Conservation (phyloP, 2,888 invertebrate genomes). For the Chymomyza caudatula region DNA sequence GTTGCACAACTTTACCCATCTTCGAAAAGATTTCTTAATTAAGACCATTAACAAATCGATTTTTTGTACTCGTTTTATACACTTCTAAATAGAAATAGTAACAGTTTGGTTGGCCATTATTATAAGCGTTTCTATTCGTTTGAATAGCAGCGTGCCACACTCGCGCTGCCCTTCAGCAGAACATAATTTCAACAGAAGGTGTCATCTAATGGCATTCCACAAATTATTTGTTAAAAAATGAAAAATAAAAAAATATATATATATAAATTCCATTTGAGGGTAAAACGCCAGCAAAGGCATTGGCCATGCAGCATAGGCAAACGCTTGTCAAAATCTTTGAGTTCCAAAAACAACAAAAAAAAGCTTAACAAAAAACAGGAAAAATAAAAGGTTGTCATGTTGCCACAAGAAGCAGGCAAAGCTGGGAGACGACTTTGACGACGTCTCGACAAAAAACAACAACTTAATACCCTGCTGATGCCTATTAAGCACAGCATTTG, state of each 20-base stretch:
- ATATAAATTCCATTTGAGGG: conserved; percentile 30
- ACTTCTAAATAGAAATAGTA: too few relatives aligned
- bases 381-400: conserved; percentile 63
- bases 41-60: too few relatives aligned
- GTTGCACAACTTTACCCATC: too few relatives aligned
- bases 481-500: conserved; percentile 73
- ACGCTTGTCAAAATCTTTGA: conserved; percentile 56
- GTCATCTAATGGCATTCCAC: conserved; percentile 72
- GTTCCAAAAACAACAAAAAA: conserved; percentile 14
- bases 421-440: conserved; percentile 30
- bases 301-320: conserved; percentile 26
- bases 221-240: conserved; percentile 56
- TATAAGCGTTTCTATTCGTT: not conserved
- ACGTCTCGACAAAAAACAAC: conserved; percentile 46
- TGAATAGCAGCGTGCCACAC: not conserved
- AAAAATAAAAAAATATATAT: conserved; percentile 17
- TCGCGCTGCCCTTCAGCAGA: not conserved
- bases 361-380: not conserved
- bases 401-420: conserved; percentile 38
- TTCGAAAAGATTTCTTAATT: too few relatives aligned
- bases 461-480: conserved; percentile 73
- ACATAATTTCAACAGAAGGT: conserved; percentile 66
- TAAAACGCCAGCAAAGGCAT: not conserved
- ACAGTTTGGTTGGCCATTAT: too few relatives aligned
- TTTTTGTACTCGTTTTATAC: too few relatives aligned